Conservation (phyloP, 92 coral and sea anemone species). For the Palythoa heliodiscus region DNA sequence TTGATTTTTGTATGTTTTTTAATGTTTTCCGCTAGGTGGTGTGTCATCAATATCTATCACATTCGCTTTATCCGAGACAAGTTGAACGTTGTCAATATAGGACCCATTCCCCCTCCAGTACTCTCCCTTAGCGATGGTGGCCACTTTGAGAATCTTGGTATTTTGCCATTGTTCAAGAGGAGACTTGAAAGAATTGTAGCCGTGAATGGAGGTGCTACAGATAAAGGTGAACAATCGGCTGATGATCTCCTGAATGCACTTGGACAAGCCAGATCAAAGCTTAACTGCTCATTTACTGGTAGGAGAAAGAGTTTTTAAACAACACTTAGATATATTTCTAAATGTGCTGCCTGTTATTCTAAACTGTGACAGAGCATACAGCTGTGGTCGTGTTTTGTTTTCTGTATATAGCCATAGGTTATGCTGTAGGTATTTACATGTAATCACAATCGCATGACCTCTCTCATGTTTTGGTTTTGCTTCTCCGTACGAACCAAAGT, state of each 20-base stretch:
- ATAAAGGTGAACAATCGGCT: slow-evolving; percentile 30
- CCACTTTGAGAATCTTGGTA: slow-evolving; percentile 81
- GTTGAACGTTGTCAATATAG: slow-evolving; percentile 60
- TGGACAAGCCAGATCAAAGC: slow-evolving; percentile 71
- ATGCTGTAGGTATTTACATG: neutral
- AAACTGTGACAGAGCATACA: too few relatives aligned
- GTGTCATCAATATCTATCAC: slow-evolving; percentile 72
- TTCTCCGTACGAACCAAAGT: too few relatives aligned
- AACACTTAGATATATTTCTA: neutral
- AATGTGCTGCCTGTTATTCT: too few relatives aligned
- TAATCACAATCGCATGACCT: neutral
- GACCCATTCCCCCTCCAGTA: slow-evolving; percentile 83
- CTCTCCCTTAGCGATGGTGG: slow-evolving; percentile 83
- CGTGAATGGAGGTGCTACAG: slow-evolving; percentile 66
- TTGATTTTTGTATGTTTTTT: neutral
- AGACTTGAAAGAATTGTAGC: slow-evolving; percentile 64
- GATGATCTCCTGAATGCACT: slow-evolving; percentile 50
- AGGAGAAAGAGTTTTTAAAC: neutral
- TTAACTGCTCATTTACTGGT: slow-evolving; percentile 80
- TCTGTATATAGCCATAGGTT: neutral
- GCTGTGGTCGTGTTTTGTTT: too few relatives aligned
- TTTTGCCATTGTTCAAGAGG: slow-evolving; percentile 67
- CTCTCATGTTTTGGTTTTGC: neutral
- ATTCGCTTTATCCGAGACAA: slow-evolving; percentile 77
- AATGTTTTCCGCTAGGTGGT: slow-evolving; percentile 64